These are phyloP conservation scores for Aphelocoma californica DNA, from an alignment of 2,797 vertebrate genomes.

Conservation along the genomic window DNA sequence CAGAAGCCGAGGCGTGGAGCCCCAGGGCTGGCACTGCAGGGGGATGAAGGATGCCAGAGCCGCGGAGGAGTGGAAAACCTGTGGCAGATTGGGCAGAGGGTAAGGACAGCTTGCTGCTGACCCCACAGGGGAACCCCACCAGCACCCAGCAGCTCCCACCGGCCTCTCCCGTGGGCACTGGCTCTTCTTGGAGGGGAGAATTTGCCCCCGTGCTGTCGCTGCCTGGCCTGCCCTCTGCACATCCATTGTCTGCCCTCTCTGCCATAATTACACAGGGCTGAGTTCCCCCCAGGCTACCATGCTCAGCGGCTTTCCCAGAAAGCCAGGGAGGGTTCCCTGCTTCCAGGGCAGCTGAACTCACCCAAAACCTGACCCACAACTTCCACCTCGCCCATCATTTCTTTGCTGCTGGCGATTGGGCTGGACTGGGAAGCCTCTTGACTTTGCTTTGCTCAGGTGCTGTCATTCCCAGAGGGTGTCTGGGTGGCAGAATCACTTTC, in stretches of 20 bases:
- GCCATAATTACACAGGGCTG: background rate
- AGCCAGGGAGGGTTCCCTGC: background rate
- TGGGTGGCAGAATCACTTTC: background rate
- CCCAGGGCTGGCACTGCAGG: background rate
- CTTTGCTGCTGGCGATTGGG: background rate
- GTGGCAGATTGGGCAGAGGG: background rate
- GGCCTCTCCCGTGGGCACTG: background rate
- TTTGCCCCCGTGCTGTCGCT: background rate
- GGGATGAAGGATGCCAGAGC: background rate
- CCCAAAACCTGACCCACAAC: background rate
- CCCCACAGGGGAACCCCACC: background rate
- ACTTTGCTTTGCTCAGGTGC: background rate
- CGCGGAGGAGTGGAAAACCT: background rate
- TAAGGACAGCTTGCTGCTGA: background rate
- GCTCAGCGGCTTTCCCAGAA: background rate
- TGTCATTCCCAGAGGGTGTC: background rate
- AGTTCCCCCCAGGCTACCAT: accelerated
- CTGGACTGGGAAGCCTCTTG: background rate
- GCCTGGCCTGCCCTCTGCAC: background rate
- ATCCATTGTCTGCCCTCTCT: background rate
- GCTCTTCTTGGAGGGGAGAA: background rate
- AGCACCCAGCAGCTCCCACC: background rate
- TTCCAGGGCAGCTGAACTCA: background rate
- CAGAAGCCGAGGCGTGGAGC: background rate
- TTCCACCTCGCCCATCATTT: background rate